Percentiles rank a stretch among this genome's conserved stretches.
phyloP scores from a whole-genome alignment of 2,888 invertebrate genomes.

The Nudaria mundana region DNA sequence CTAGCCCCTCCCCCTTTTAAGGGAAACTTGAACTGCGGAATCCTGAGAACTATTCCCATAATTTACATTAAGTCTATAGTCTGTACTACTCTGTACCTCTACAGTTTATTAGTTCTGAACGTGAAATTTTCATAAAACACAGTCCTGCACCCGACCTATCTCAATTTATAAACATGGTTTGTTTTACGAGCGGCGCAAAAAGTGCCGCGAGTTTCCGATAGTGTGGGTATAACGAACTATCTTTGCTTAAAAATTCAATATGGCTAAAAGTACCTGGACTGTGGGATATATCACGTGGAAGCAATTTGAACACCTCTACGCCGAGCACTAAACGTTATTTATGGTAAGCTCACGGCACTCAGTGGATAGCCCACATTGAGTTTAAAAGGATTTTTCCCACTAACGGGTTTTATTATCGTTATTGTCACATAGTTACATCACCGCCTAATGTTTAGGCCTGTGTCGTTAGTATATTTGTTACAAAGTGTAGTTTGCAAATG shows the following conservation, averaged over 20 bases:
- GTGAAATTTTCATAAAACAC: constrained; percentile 48
- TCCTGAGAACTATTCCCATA: no score
- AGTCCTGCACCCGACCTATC: constrained; percentile 42
- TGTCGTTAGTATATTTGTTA: constrained; percentile 14
- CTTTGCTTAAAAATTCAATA: constrained; percentile 75
- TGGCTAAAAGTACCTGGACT: constrained; percentile 65
- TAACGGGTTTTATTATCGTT: constrained; percentile 42
- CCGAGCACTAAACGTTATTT: constrained; percentile 75
- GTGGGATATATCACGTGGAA: constrained; percentile 73
- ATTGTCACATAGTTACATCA: constrained; percentile 35
- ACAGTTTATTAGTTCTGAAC: no score
- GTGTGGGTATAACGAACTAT: constrained; percentile 31
- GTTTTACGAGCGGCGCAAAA: constrained; percentile 45
- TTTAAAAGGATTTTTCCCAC: constrained; percentile 63
- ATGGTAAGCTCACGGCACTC: constrained; percentile 72
- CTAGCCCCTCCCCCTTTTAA: no score
- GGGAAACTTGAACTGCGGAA: no score
- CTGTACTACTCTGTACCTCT: no score
- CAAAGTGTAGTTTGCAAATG: background rate
- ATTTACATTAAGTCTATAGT: no score
- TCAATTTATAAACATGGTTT: constrained; percentile 48
- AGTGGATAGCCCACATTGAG: constrained; percentile 67
- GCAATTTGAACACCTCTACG: constrained; percentile 76
- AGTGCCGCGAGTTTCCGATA: constrained; percentile 11
- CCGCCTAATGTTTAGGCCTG: constrained; percentile 18